Conservation (phyloP, 1,140 invertebrate species). For the Aphaenogaster ashmeadi region DNA sequence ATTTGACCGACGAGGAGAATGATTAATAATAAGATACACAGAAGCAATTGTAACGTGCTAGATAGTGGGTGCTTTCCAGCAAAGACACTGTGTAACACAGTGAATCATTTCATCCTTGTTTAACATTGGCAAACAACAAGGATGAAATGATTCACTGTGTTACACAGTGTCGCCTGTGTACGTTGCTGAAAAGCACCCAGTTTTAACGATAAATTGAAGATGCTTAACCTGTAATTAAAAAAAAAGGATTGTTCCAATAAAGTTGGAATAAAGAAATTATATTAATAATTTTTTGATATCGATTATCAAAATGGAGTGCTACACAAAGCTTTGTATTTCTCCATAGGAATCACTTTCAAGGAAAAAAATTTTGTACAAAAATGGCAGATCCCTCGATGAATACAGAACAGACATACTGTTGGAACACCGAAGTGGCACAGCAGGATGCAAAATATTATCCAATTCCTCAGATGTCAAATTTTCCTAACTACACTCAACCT, state of each 20-base stretch:
- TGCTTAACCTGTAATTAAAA: not conserved
- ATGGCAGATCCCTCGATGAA: conserved; percentile 79
- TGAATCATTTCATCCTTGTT: too few relatives aligned
- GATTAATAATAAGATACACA: not conserved
- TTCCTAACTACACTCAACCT: conserved; percentile 77
- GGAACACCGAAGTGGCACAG: conserved; percentile 72
- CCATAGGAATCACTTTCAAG: not conserved
- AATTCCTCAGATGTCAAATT: conserved; percentile 66
- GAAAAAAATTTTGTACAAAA: conserved; percentile 20
- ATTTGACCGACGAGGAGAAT: not conserved
- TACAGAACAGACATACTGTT: conserved; percentile 74
- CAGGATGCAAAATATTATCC: conserved; percentile 77
- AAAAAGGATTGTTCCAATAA: not conserved
- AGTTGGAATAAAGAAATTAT: not conserved
- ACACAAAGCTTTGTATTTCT: not conserved
- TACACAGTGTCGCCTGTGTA: too few relatives aligned
- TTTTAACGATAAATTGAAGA: not conserved
- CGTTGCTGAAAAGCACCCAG: too few relatives aligned
- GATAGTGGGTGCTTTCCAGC: too few relatives aligned
- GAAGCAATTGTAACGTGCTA: not conserved
- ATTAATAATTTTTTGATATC: not conserved
- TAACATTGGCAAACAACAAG: too few relatives aligned
- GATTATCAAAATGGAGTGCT: not conserved
- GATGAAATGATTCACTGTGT: too few relatives aligned
- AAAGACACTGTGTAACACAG: too few relatives aligned